Conservation (phyloP, 2,113 vertebrate species). For the Chauna torquata region DNA sequence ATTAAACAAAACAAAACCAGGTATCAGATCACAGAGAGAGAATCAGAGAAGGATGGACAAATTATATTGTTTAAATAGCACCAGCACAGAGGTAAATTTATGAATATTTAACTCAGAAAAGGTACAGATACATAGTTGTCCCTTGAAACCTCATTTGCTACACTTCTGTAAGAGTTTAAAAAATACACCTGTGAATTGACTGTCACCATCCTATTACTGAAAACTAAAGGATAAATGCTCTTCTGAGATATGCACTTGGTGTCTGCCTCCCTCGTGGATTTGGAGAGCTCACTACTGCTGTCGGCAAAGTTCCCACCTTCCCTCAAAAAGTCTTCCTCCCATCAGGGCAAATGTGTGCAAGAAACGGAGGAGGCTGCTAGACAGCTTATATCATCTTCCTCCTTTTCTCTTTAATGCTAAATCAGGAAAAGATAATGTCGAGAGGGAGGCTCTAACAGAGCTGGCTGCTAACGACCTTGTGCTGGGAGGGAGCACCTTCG, state of each 20-base stretch:
- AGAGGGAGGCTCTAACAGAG: not conserved
- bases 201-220: not conserved
- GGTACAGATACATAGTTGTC: not conserved
- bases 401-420: not conserved
- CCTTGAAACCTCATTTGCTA: not conserved
- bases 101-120: constrained; percentile 7
- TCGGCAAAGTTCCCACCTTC: not conserved
- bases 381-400: not conserved
- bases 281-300: not conserved
- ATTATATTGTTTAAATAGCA: not conserved
- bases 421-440: not conserved
- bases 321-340: not conserved
- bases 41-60: not conserved
- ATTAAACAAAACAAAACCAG: not conserved
- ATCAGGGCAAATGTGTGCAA: not conserved
- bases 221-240: not conserved
- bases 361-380: not conserved
- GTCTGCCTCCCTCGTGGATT: not conserved
- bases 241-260: not conserved
- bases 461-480: not conserved
- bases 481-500: not conserved
- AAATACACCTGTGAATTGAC: constrained; percentile 9
- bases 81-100: not conserved
- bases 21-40: not conserved
- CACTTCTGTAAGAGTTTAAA: constrained; percentile 20